Percentiles rank a stretch among this genome's conserved stretches.
These are phyloP conservation scores for Sternotherus odoratus DNA, from an alignment of 2,797 vertebrate genomes.

Conservation along the genomic window DNA sequence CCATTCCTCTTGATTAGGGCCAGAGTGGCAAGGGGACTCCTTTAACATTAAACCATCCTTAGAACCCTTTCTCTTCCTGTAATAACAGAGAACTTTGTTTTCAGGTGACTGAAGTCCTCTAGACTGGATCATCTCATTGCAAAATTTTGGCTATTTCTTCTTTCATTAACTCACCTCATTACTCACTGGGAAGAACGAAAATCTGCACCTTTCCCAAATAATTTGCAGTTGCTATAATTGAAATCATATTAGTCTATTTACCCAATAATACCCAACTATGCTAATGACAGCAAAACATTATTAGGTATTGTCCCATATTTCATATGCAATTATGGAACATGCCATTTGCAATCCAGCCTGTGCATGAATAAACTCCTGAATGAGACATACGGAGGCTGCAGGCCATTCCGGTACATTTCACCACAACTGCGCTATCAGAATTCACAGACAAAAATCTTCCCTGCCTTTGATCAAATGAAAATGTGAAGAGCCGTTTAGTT, in stretches of 20 bases:
- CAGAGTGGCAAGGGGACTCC: too few species aligned
- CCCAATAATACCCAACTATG: not conserved
- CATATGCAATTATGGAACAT: not conserved
- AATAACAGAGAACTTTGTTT: not conserved
- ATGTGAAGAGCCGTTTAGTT: not conserved
- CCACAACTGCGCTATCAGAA: not conserved
- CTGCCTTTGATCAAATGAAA: constrained; percentile 46
- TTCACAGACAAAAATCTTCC: rapidly evolving
- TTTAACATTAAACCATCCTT: not conserved
- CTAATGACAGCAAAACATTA: not conserved
- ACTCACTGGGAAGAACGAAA: not conserved
- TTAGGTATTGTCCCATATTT: not conserved
- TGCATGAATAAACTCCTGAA: not conserved
- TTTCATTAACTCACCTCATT: not conserved
- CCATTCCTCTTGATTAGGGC: too few species aligned
- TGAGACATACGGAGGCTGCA: not conserved
- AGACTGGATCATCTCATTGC: not conserved
- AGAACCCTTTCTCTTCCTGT: not conserved
- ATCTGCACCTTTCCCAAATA: not conserved
- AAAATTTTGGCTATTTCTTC: not conserved
- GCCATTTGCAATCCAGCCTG: not conserved
- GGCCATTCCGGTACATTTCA: not conserved
- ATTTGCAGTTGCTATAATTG: not conserved
- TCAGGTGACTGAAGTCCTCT: not conserved
- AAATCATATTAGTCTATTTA: not conserved